Conservation (phyloP, 2,113 vertebrate genomes). For the Hippoglossus stenolepis region DNA sequence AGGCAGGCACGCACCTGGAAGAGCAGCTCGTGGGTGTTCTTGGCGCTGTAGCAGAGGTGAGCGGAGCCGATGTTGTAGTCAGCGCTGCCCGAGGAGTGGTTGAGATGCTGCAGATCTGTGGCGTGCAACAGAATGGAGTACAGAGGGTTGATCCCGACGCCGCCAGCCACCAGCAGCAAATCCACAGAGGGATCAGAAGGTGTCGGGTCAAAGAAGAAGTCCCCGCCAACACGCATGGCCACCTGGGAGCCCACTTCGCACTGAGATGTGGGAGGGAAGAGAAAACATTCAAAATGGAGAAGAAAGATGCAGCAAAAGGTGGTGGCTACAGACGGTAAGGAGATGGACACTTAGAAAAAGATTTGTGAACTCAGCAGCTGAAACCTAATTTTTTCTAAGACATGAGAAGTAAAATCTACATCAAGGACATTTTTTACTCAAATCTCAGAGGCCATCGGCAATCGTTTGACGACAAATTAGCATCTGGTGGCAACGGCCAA, state of each 20-base stretch:
- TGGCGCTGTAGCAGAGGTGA: conserved; percentile 92
- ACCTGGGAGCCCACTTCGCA: conserved; percentile 88
- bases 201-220: conserved; percentile 94
- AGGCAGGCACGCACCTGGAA: conserved; percentile 86
- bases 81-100: conserved; percentile 53
- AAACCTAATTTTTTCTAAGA: no score
- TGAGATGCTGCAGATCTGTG: conserved; percentile 84
- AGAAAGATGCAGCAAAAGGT: neutral
- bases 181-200: conserved; percentile 86
- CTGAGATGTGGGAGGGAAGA: conserved; percentile 67
- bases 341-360: neutral
- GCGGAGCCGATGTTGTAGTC: conserved; percentile 81
- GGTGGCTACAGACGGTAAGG: neutral
- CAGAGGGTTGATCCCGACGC: conserved; percentile 96
- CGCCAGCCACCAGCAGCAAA: conserved; percentile 92
- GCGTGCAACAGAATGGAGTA: conserved; percentile 93
- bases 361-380: no score
- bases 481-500: no score
- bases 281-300: neutral
- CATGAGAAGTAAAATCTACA: no score
- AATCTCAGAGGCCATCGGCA: no score
- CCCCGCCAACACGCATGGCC: conserved; percentile 90
- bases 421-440: no score
- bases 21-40: conserved; percentile 88
- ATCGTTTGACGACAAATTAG: neutral